Evolutionary conservation across 2,113 vertebrate genomes (phyloP).

Genomic region (Daboia siamensis): DNA sequence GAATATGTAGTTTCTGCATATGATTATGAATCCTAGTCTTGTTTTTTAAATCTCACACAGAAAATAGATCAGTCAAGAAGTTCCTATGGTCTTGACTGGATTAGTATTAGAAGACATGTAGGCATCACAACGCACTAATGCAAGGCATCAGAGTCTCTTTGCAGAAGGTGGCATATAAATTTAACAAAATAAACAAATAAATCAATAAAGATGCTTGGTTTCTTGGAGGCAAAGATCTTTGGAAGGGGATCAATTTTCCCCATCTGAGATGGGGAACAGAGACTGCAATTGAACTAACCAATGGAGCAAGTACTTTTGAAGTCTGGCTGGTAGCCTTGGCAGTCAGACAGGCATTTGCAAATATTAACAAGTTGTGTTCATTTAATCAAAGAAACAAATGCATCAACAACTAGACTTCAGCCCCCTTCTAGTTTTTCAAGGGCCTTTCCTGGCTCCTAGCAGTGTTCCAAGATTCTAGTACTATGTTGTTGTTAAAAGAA

Average conservation of each 20-base stretch:
- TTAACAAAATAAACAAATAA: neutral
- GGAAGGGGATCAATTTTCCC: neutral
- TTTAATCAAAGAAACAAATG: neutral
- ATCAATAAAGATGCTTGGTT: neutral
- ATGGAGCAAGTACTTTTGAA: neutral
- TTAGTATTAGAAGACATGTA: neutral
- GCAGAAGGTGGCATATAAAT: neutral
- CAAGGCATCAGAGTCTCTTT: neutral
- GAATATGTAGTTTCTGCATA: neutral
- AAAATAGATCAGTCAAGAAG: neutral
- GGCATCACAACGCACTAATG: neutral
- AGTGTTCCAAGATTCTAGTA: neutral
- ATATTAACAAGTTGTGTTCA: neutral
- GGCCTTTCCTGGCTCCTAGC: neutral
- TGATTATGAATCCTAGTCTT: neutral
- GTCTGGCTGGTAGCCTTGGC: neutral
- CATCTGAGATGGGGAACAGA: neutral
- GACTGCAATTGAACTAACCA: neutral
- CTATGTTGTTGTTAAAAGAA: neutral
- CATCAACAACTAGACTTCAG: neutral
- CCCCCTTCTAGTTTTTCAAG: neutral
- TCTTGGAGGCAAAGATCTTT: neutral
- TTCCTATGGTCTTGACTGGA: neutral
- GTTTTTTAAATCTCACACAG: neutral
- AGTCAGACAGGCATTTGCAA: neutral